Percentiles rank a stretch among this genome's conserved stretches.
phyloP scores from a whole-genome alignment of 1,140 invertebrate genomes.

The Aphelenchoides avenae region DNA sequence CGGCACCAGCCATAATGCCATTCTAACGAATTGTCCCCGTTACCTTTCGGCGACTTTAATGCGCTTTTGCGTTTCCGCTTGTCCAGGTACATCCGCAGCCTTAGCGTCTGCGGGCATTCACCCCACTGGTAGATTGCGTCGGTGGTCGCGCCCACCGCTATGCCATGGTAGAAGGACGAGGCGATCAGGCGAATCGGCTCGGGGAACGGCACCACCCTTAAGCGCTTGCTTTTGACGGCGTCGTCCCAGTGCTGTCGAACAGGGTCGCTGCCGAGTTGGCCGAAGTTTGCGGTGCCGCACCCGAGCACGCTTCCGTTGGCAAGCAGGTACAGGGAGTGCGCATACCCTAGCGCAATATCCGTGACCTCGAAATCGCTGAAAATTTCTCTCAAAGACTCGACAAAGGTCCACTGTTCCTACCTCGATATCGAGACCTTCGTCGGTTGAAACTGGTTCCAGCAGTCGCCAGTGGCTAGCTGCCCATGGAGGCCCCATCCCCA shows the following conservation, averaged over 20 bases:
- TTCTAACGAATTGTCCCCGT: too few relatives aligned
- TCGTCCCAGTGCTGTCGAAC: neutral
- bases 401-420: slow-evolving; percentile 19
- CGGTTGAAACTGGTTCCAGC: slow-evolving; percentile 19
- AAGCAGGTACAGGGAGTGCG: slow-evolving; percentile 35
- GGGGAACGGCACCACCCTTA: slow-evolving; percentile 17
- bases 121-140: slow-evolving; percentile 36
- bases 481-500: slow-evolving; percentile 51
- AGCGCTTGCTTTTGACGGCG: neutral
- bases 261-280: slow-evolving; percentile 26
- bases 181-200: slow-evolving; percentile 27
- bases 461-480: slow-evolving; percentile 29
- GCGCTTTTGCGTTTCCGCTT: slow-evolving; percentile 21
- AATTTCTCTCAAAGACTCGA: neutral
- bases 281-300: slow-evolving; percentile 23
- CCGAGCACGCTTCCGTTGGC: slow-evolving; percentile 34
- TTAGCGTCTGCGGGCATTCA: slow-evolving; percentile 38
- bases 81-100: slow-evolving; percentile 23
- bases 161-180: slow-evolving; percentile 36
- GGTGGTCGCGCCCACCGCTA: slow-evolving; percentile 21
- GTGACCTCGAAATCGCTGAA: slow-evolving; percentile 14
- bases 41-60: too few relatives aligned
- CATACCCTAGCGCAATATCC: slow-evolving; percentile 27
- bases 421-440: slow-evolving; percentile 15
- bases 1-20: too few relatives aligned